These are phyloP conservation scores for Lithophane socia DNA, from an alignment of 2,888 invertebrate species.

Conservation along the genomic window DNA sequence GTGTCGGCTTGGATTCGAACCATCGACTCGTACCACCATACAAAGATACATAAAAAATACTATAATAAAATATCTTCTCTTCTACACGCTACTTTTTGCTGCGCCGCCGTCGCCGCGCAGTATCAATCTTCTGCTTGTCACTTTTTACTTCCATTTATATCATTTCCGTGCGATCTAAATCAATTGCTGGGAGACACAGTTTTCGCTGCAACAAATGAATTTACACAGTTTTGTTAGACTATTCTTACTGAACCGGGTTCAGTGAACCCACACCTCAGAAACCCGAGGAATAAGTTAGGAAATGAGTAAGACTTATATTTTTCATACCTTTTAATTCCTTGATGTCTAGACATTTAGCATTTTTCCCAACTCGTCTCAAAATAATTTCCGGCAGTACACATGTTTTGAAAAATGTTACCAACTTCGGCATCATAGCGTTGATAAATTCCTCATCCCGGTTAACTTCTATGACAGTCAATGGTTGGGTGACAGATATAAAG, in stretches of 20 bases:
- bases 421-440: conserved; percentile 2
- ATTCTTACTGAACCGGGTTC: too few species aligned
- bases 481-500: neutral
- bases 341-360: too few species aligned
- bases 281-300: neutral
- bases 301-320: neutral
- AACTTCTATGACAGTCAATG: neutral
- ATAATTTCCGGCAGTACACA: conserved; percentile 1
- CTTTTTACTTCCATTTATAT: too few species aligned
- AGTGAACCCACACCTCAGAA: neutral
- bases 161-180: too few species aligned
- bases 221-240: neutral
- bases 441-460: conserved; percentile 6
- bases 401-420: conserved; percentile 2
- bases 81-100: conserved; percentile 1
- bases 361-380: too few species aligned
- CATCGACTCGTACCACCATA: conserved; percentile 4
- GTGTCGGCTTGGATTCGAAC: neutral
- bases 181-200: too few species aligned
- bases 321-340: neutral
- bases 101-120: neutral
- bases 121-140: too few species aligned
- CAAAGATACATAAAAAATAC: conserved; percentile 2
- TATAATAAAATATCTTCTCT: conserved; percentile 2
- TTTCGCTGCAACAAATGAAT: conserved; percentile 1